Evolutionary conservation across 2,797 vertebrate species (phyloP).

Genomic region (Crax fasciolata): DNA sequence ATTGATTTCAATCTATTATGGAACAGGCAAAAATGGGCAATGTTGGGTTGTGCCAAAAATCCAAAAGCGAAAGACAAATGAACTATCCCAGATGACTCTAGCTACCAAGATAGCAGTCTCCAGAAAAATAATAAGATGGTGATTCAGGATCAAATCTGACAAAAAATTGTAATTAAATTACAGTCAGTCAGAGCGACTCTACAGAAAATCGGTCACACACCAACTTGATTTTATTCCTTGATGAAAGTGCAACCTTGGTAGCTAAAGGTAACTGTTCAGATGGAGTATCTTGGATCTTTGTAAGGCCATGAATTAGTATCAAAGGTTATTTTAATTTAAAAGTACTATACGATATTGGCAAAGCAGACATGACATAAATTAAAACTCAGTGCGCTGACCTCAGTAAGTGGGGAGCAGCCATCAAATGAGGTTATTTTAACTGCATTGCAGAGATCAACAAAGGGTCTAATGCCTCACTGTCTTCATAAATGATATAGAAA

Average conservation of each 20-base stretch:
- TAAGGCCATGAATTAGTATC: neutral
- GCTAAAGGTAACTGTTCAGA: neutral
- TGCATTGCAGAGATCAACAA: neutral
- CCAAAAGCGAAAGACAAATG: neutral
- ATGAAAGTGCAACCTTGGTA: neutral
- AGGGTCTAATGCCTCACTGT: neutral
- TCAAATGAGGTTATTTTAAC: neutral
- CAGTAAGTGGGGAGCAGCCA: neutral
- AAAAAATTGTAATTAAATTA: constrained; percentile 34
- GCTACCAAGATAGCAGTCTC: neutral
- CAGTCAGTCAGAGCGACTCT: neutral
- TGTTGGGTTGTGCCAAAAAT: constrained; percentile 12
- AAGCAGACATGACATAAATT: neutral
- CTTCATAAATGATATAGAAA: neutral
- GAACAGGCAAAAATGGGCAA: neutral
- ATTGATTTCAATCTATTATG: neutral
- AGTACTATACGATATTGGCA: neutral
- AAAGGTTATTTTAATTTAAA: neutral
- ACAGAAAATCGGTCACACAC: neutral
- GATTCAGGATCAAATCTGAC: neutral
- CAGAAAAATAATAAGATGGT: neutral
- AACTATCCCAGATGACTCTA: neutral
- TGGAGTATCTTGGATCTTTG: neutral
- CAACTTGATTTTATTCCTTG: neutral
- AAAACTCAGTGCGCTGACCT: neutral